phyloP scores from a whole-genome alignment of 2,888 invertebrate genomes.

The Oscheius myriophilus region DNA sequence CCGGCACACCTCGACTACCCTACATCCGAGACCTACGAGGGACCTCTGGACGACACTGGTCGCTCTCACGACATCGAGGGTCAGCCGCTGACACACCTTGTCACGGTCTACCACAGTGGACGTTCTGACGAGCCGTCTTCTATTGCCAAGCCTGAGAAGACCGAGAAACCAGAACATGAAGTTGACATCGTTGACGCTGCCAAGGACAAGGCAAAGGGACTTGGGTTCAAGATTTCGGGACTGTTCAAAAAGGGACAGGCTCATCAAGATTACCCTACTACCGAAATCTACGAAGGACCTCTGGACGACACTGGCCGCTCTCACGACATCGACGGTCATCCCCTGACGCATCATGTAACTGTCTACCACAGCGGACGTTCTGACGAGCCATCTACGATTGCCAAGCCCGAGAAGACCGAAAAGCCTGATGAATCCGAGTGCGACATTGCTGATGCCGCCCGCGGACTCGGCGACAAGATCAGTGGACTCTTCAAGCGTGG shows the following conservation, averaged over 20 bases:
- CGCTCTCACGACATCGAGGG: constrained; percentile 34
- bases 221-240: constrained; percentile 37
- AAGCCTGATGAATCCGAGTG: background rate
- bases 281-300: constrained; percentile 38
- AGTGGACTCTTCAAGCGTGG: constrained; percentile 30
- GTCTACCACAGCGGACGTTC: constrained; percentile 40
- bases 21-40: constrained; percentile 33
- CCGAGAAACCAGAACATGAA: constrained; percentile 11
- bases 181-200: constrained; percentile 21
- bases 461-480: constrained; percentile 28
- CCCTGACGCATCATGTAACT: constrained; percentile 38
- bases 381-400: constrained; percentile 24
- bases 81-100: constrained; percentile 36
- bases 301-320: constrained; percentile 29
- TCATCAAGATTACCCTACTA: constrained; percentile 40
- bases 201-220: constrained; percentile 39
- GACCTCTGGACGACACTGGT: constrained; percentile 35
- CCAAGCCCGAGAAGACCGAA: background rate
- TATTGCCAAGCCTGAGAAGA: constrained; percentile 35
- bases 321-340: constrained; percentile 35
- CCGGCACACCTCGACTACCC: constrained; percentile 44
- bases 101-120: constrained; percentile 40
- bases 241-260: constrained; percentile 31
- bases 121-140: constrained; percentile 29
- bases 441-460: constrained; percentile 10